Percentiles rank a stretch among this genome's conserved stretches.
These are phyloP conservation scores for Liparis tanakae DNA, from an alignment of 2,797 vertebrate species.

Conservation along the genomic window DNA sequence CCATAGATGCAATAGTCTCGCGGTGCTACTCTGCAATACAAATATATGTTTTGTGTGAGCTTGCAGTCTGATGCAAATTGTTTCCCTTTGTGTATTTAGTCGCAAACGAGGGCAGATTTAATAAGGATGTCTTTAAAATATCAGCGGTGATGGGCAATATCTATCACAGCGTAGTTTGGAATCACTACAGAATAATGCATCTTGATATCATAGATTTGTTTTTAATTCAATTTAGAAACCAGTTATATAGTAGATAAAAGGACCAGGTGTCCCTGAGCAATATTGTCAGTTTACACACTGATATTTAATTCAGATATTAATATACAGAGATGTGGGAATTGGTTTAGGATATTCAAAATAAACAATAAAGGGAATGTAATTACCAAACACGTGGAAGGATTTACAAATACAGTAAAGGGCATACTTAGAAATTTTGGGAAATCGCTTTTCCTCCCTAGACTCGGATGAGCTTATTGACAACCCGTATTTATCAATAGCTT, in stretches of 20 bases:
- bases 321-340: background rate
- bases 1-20: slow-evolving; percentile 8
- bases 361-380: background rate
- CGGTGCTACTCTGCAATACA: slow-evolving; percentile 28
- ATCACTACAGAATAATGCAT: background rate
- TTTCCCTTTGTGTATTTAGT: slow-evolving; percentile 12
- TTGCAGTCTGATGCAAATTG: slow-evolving; percentile 28
- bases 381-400: background rate
- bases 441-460: background rate
- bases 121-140: slow-evolving; percentile 21
- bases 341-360: background rate
- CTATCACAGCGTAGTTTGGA: background rate
- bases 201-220: background rate
- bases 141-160: background rate
- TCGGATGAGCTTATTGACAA: background rate
- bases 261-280: background rate
- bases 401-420: background rate
- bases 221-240: background rate
- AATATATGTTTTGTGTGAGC: slow-evolving; percentile 15
- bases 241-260: background rate
- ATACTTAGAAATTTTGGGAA: background rate
- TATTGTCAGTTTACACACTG: background rate
- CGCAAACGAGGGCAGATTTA: background rate
- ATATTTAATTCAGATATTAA: background rate
- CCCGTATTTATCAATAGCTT: background rate